Evolutionary conservation across 1,140 invertebrate genomes (phyloP).

Genomic region (Lanistes nyassanus): DNA sequence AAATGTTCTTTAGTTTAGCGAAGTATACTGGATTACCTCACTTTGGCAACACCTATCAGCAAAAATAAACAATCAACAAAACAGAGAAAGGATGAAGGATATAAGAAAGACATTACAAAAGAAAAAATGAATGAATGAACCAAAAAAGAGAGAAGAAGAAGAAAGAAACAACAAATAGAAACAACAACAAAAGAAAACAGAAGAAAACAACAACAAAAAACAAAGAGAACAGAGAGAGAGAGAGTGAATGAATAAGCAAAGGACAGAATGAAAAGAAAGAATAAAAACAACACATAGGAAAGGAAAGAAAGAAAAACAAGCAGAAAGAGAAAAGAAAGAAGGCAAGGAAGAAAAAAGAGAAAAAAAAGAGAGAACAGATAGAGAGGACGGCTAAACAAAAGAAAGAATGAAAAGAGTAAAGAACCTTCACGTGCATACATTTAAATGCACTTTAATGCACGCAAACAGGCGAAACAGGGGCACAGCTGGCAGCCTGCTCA

Average conservation of each 20-base stretch:
- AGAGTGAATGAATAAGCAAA: neutral
- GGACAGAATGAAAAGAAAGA: too few relatives aligned
- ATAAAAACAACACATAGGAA: too few relatives aligned
- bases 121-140: neutral
- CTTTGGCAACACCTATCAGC: too few relatives aligned
- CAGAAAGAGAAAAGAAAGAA: neutral
- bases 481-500: neutral
- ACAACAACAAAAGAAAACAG: too few relatives aligned
- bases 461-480: too few relatives aligned
- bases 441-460: too few relatives aligned
- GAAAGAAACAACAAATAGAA: too few relatives aligned
- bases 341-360: neutral
- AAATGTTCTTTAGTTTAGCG: too few relatives aligned
- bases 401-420: neutral
- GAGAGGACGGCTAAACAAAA: neutral
- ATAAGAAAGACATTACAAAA: neutral
- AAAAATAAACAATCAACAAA: neutral
- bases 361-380: neutral
- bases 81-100: neutral
- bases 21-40: too few relatives aligned
- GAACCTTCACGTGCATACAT: too few relatives aligned
- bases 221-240: too few relatives aligned
- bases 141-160: neutral
- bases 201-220: too few relatives aligned
- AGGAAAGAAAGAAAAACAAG: neutral